Conservation (phyloP, 1,140 invertebrate species). For the Pectinophora gossypiella region DNA sequence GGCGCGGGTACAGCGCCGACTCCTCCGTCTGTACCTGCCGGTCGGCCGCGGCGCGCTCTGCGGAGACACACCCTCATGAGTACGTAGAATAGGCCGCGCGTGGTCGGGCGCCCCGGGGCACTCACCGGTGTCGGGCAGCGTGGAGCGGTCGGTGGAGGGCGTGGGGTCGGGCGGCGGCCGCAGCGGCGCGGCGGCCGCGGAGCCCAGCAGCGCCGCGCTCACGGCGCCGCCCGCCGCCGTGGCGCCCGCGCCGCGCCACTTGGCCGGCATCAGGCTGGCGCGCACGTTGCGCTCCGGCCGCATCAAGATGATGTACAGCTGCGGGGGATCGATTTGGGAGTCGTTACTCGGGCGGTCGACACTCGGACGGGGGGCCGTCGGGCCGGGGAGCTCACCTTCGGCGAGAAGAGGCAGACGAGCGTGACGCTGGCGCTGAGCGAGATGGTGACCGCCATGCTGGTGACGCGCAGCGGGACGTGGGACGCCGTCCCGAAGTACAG, state of each 20-base stretch:
- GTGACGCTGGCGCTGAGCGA: constrained; percentile 93
- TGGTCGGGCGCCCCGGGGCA: neutral
- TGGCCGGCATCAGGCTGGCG: constrained; percentile 90
- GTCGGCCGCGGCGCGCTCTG: constrained; percentile 44
- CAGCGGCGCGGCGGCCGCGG: constrained; percentile 30
- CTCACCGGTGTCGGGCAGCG: constrained; percentile 37
- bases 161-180: constrained; percentile 32
- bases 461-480: constrained; percentile 90
- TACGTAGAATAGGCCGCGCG: neutral
- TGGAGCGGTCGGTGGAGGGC: constrained; percentile 49
- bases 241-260: constrained; percentile 69
- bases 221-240: constrained; percentile 35
- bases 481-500: constrained; percentile 92
- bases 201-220: constrained; percentile 45
- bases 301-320: constrained; percentile 95
- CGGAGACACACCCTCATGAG: too few relatives aligned
- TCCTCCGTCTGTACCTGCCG: constrained; percentile 55
- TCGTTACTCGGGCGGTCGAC: neutral
- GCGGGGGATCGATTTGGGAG: neutral
- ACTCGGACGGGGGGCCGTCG: neutral
- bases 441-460: constrained; percentile 94
- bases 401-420: constrained; percentile 92
- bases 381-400: constrained; percentile 79
- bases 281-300: constrained; percentile 94
- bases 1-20: constrained; percentile 12